Base-by-base conservation (phyloP, 2,888 invertebrate genomes). In the Tanypteryx hageni region DNA sequence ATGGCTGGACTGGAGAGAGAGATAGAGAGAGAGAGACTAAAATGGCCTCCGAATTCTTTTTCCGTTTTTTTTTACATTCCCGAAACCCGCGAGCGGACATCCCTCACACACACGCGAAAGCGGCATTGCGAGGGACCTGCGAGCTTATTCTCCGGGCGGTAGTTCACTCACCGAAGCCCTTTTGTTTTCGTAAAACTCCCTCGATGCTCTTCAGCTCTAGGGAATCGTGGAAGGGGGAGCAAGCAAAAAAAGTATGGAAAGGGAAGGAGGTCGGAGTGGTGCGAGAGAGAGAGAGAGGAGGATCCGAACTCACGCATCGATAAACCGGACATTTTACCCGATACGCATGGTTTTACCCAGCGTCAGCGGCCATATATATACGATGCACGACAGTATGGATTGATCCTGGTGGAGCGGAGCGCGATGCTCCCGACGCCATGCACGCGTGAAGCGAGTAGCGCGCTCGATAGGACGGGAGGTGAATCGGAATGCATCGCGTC, bases 301-400 rank as follows among this genome's bases (percentile, higher is more conserved):
- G 83, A 44, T 83, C 5, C 59, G 27, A 22, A 58, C 9, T 14
- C 22, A 86, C 31, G 61, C 86, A 86, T 61, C 86, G 86, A 86
- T 86, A 27, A 59, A 85, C 58, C 14, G 59, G 18, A 86, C 58
- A 31, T 31, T 61, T 61, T 18, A 86, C n/a, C 16, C 31, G 10
- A 27, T 13, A 76, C 76, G 22, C 22, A 10, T 22, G 22, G 76
- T 10, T 44, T 44, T 44, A 44, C 44, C 44, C 44, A 44, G 44
- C 44, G 44, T 44, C 44, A 44, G 44, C 44, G 44, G 44, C 44
- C 44, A 44, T 44, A 44, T 44, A 44, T 44, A 44, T 44, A 44
- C 44, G 44, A 44, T 44, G 44, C 44, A 44, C 44, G 44, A 44
- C 44, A 44, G 44, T 44, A 44, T 44, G 44, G 44, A 44, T 44